Evolutionary conservation across 2,113 vertebrate genomes (phyloP).

Genomic region (Dasyprocta punctata): DNA sequence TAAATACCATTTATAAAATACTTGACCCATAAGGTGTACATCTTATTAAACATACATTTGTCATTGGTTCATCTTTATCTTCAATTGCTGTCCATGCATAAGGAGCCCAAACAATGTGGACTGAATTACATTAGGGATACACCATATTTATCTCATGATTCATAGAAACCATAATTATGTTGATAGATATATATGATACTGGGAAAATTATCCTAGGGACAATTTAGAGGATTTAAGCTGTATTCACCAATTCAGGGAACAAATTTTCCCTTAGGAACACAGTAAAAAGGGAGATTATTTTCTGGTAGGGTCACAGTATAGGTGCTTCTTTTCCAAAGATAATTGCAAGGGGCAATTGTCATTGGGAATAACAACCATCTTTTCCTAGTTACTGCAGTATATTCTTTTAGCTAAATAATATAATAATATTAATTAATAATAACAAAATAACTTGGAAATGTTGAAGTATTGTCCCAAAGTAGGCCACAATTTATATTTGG

Average conservation of each 20-base stretch:
- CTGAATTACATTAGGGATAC: not conserved
- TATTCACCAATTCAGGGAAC: not conserved
- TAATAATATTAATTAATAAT: not conserved
- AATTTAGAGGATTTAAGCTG: not conserved
- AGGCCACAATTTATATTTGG: not conserved
- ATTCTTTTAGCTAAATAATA: not conserved
- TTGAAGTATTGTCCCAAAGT: not conserved
- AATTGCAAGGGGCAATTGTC: not conserved
- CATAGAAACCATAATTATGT: not conserved
- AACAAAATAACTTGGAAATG: not conserved
- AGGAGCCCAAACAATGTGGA: not conserved
- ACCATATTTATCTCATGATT: not conserved
- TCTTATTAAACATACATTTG: not conserved
- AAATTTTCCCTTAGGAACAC: not conserved
- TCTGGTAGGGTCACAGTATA: not conserved
- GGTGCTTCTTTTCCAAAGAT: not conserved
- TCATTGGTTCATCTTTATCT: not conserved
- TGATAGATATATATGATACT: not conserved
- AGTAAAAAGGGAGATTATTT: not conserved
- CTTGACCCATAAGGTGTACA: not conserved
- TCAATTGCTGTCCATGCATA: not conserved
- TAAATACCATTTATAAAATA: slow-evolving; percentile 22
- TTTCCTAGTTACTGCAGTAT: not conserved
- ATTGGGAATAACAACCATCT: not conserved
- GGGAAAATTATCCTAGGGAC: not conserved